Conservation (phyloP, 2,113 vertebrate species). For the Mustelus asterias region DNA sequence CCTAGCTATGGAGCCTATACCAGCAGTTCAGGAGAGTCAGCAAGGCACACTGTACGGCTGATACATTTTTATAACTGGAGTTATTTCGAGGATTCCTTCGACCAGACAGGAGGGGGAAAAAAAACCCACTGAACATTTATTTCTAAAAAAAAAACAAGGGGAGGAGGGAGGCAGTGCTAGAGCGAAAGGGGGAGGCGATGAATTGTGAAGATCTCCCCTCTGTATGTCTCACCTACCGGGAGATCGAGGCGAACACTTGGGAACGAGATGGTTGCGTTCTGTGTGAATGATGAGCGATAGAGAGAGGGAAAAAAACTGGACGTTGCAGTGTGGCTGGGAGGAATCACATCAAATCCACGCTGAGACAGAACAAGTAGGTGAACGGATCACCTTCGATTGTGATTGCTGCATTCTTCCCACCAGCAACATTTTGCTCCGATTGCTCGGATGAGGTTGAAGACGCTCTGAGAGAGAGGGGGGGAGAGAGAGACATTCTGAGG, state of each 20-base stretch:
- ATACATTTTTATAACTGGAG: constrained; percentile 55
- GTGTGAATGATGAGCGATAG: background rate
- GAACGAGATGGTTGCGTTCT: background rate
- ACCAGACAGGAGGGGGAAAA: background rate
- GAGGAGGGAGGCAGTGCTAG: background rate
- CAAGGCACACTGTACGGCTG: constrained; percentile 67
- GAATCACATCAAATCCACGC: background rate
- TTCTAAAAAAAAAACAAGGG: background rate
- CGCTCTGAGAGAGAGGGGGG: background rate
- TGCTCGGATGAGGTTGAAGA: background rate
- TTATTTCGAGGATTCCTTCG: constrained; percentile 54
- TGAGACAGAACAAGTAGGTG: background rate
- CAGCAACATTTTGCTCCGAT: background rate
- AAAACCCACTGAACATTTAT: background rate
- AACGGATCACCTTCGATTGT: background rate
- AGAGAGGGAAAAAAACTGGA: background rate
- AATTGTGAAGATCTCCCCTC: background rate
- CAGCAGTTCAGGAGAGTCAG: constrained; percentile 65
- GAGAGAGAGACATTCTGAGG: background rate
- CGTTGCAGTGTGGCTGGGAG: background rate
- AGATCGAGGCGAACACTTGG: background rate
- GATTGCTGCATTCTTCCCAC: background rate
- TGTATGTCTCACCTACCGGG: background rate
- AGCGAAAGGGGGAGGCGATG: background rate
- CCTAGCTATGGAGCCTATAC: constrained; percentile 64